Base-by-base conservation (phyloP, 2,797 vertebrate genomes). In the Peromyscus aztecus region DNA sequence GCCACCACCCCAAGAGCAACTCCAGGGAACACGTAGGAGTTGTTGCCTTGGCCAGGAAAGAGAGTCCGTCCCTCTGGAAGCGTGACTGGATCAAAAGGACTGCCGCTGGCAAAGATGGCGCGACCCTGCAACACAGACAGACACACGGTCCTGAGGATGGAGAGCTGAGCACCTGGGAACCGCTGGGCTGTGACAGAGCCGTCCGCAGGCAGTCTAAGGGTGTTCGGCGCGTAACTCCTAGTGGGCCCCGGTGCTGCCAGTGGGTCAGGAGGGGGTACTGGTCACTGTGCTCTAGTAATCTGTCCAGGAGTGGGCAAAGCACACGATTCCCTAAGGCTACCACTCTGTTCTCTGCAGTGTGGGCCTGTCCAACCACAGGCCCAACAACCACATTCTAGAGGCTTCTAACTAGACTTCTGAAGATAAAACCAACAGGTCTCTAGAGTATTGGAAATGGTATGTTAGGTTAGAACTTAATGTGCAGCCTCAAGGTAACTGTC, bases 71-170 rank as follows among this genome's bases (percentile, higher is more conserved):
- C 99, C 27, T 99, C 98, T 21, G 99, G 98, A 94, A 99, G 99
- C 34, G 99, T 99, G 96, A 99, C 99, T 0, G 99, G 99, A 97
- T 99, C 99, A 97, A 99, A 99, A 9, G 99, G 99, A 96, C 99
- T 99, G 95, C 99, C 99, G 16, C 99, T 99, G 98, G 99, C 99
- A 98, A 99, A 99, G 98, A 99, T 98, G 29, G 99, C 99, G 59
- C 98, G 98, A 0, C 99, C 99, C 99, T 99, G 96, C 63, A 97
- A 96, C 76, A 97, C 17, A 97, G 24, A 71, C 57, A 40, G 1
- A 97, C 96, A 67, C 49, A 97, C 92, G 59, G 1, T 6, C 4
- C 10, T 52, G 31, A 31, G 24, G 55, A 80, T 59, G 77, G 61
- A 80, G 31, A 77, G 49, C 81, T 19, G 29, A 29, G 4, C 76